Percentiles rank a stretch among this genome's conserved stretches.
These are phyloP conservation scores for Pharmacophagus antenor DNA, from an alignment of 2,888 invertebrate species.

Conservation along the genomic window DNA sequence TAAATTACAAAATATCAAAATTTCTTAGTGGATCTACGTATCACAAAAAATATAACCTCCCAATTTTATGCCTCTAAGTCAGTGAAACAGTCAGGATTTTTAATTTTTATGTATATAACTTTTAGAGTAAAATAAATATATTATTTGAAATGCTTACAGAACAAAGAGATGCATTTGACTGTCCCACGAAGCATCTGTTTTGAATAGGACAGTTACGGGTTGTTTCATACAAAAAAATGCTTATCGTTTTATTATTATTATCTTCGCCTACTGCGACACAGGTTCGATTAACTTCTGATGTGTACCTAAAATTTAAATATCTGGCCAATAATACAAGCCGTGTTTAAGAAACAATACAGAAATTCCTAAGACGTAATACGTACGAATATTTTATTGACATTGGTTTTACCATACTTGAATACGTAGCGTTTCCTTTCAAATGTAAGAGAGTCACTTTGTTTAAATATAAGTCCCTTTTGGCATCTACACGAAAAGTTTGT, in stretches of 20 bases:
- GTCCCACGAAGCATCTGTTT: slow-evolving; percentile 78
- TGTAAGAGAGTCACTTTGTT: slow-evolving; percentile 84
- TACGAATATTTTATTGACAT: slow-evolving; percentile 78
- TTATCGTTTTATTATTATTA: slow-evolving; percentile 71
- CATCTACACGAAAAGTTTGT: slow-evolving; percentile 83
- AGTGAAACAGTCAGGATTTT: too few species aligned
- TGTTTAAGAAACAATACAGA: not conserved
- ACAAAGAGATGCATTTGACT: slow-evolving; percentile 55
- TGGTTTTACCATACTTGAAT: slow-evolving; percentile 84
- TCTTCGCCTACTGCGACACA: slow-evolving; percentile 84
- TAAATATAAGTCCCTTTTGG: slow-evolving; percentile 76
- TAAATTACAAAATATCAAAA: too few species aligned
- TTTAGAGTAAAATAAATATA: not conserved
- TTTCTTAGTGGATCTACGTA: too few species aligned
- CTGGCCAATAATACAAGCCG: not conserved
- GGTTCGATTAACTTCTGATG: slow-evolving; percentile 53
- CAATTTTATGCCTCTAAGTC: too few species aligned
- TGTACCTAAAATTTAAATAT: slow-evolving; percentile 44
- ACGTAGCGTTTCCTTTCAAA: slow-evolving; percentile 79
- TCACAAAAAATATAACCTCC: too few species aligned
- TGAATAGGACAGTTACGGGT: slow-evolving; percentile 72
- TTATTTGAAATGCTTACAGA: slow-evolving; percentile 48
- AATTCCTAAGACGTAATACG: slow-evolving; percentile 42
- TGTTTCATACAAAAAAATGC: slow-evolving; percentile 72
- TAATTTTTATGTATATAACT: too few species aligned